Evolutionary conservation across 2,888 invertebrate genomes (phyloP).

Genomic region (Tipula helvola): DNA sequence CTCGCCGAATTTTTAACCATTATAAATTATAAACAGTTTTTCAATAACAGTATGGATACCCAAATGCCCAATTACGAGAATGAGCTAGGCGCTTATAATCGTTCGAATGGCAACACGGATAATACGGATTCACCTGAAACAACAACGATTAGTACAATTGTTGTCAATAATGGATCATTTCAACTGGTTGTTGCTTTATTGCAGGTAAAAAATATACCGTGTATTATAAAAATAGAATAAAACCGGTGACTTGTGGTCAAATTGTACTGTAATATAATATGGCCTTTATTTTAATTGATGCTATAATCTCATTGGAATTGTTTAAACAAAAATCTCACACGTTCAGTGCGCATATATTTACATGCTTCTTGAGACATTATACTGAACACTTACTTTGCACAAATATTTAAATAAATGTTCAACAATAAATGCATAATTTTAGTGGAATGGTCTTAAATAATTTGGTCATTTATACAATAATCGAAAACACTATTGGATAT

Average conservation of each 20-base stretch:
- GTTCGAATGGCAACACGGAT: slow-evolving; percentile 10
- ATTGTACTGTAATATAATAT: background rate
- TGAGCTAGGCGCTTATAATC: background rate
- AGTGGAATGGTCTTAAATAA: background rate
- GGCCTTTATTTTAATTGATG: background rate
- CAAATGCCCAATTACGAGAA: background rate
- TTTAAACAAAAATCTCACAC: background rate
- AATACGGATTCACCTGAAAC: slow-evolving; percentile 34
- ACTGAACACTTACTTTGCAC: background rate
- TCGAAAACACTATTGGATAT: background rate
- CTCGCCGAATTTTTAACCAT: background rate
- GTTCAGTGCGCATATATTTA: background rate
- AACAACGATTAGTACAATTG: slow-evolving; percentile 82
- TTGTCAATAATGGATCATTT: slow-evolving; percentile 75
- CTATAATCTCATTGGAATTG: no score
- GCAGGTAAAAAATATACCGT: slow-evolving; percentile 49
- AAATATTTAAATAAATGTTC: background rate
- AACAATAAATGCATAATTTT: background rate
- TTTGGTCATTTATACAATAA: background rate
- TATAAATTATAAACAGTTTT: background rate
- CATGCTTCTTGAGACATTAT: background rate
- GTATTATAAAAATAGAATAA: slow-evolving; percentile 14
- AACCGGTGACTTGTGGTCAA: background rate
- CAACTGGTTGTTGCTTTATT: slow-evolving; percentile 78
- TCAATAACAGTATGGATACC: background rate